Evolutionary conservation across 2,888 invertebrate genomes (phyloP).

Genomic region (Trachelus stipa): DNA sequence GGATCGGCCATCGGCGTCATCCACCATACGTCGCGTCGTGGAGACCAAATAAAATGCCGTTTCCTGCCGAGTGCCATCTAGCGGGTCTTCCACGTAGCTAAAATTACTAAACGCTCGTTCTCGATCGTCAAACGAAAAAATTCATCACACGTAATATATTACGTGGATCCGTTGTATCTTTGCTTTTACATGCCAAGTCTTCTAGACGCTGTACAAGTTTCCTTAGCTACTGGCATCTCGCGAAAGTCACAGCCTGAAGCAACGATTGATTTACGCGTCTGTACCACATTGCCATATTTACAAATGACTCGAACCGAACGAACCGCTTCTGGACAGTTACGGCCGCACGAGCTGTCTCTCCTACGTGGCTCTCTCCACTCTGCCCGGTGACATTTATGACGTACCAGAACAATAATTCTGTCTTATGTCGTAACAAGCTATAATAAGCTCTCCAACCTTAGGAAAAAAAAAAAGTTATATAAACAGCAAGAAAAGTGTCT

Average conservation of each 20-base stretch:
- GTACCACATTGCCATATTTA: constrained; percentile 47
- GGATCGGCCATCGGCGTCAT: constrained; percentile 35
- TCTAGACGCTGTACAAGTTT: background rate
- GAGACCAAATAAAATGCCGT: background rate
- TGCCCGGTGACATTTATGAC: constrained; percentile 51
- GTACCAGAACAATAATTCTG: constrained; percentile 55
- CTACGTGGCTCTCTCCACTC: constrained; percentile 23
- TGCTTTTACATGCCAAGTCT: background rate
- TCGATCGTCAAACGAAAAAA: background rate
- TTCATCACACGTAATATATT: background rate
- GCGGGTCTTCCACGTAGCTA: background rate
- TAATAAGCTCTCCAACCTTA: background rate
- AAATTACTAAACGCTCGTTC: background rate
- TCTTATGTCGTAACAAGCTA: constrained; percentile 25
- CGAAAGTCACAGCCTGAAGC: background rate
- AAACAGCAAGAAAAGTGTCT: background rate
- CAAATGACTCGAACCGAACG: constrained; percentile 46
- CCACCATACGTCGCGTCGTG: background rate
- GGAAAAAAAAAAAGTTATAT: background rate
- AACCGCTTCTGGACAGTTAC: constrained; percentile 47
- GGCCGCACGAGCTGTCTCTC: constrained; percentile 39
- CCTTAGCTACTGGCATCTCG: background rate
- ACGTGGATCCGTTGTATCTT: too few relatives aligned
- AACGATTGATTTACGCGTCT: constrained; percentile 57
- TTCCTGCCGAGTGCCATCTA: background rate